Conservation (phyloP, 2,797 vertebrate species). For the Poeciliopsis presidionis region DNA sequence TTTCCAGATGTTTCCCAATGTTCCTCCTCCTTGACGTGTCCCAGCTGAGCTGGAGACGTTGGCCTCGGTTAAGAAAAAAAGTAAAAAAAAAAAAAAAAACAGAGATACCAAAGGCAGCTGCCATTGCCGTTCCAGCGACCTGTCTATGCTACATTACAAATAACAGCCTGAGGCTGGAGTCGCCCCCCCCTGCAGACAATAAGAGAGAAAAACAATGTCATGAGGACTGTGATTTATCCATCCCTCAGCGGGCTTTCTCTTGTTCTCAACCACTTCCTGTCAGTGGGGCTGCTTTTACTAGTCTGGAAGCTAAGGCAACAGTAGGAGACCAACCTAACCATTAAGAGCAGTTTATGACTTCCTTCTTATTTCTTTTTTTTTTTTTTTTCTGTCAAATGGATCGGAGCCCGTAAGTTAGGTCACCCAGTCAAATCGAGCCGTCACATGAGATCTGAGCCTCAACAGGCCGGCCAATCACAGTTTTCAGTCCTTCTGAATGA, state of each 20-base stretch:
- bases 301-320: constrained; percentile 21
- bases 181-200: constrained; percentile 52
- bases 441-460: not conserved
- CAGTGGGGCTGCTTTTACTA: constrained; percentile 48
- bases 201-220: constrained; percentile 63
- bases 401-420: not conserved
- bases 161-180: constrained; percentile 57
- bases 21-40: constrained; percentile 64
- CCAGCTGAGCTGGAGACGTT: constrained; percentile 69
- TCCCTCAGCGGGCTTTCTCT: constrained; percentile 60
- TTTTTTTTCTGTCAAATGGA: not conserved
- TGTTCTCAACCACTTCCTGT: constrained; percentile 70
- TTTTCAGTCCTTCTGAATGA: not conserved
- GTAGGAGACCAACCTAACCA: constrained; percentile 13
- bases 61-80: constrained; percentile 43
- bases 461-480: not conserved
- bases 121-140: constrained; percentile 51
- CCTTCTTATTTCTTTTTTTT: constrained; percentile 6
- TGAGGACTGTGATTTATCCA: constrained; percentile 60
- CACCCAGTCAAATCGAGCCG: constrained; percentile 1
- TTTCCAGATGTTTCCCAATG: constrained; percentile 77
- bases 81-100: not conserved
- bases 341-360: constrained; percentile 19
- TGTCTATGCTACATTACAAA: constrained; percentile 42
- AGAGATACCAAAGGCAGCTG: constrained; percentile 55